phyloP scores from a whole-genome alignment of 2,888 invertebrate species.

The Dione juno region DNA sequence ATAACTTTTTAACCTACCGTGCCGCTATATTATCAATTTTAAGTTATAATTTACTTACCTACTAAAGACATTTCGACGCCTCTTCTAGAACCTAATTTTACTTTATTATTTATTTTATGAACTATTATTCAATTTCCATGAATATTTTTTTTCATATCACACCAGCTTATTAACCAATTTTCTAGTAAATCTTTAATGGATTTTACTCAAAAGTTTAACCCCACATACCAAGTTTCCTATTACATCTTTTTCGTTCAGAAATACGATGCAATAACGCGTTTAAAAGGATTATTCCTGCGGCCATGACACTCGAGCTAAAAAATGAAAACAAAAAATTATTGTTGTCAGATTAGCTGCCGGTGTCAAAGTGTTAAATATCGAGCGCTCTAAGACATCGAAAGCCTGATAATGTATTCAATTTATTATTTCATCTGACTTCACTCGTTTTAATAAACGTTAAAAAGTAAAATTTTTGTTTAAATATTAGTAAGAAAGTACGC shows the following conservation, averaged over 20 bases:
- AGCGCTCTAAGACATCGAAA: constrained; percentile 76
- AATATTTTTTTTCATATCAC: not conserved
- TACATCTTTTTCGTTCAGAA: constrained; percentile 69
- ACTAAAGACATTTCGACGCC: too few species aligned
- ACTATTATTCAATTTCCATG: too few species aligned
- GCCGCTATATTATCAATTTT: too few species aligned
- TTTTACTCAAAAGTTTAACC: constrained; percentile 44
- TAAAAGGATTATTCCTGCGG: constrained; percentile 79
- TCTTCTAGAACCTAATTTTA: too few species aligned
- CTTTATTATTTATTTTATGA: too few species aligned
- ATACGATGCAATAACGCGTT: constrained; percentile 72
- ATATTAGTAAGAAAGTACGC: not conserved
- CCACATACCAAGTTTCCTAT: constrained; percentile 59
- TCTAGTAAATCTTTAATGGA: constrained; percentile 11
- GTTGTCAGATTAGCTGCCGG: constrained; percentile 80
- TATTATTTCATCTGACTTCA: not conserved
- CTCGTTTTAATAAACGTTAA: not conserved
- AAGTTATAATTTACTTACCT: too few species aligned
- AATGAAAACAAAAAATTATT: constrained; percentile 67
- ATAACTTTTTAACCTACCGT: too few species aligned
- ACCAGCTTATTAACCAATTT: not conserved
- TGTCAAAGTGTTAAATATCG: constrained; percentile 84
- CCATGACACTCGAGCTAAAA: constrained; percentile 73
- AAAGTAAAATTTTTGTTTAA: not conserved
- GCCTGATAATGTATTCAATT: constrained; percentile 18